phyloP scores from a whole-genome alignment of 2,797 vertebrate species.

The Gymnoscopelus microlampas region DNA sequence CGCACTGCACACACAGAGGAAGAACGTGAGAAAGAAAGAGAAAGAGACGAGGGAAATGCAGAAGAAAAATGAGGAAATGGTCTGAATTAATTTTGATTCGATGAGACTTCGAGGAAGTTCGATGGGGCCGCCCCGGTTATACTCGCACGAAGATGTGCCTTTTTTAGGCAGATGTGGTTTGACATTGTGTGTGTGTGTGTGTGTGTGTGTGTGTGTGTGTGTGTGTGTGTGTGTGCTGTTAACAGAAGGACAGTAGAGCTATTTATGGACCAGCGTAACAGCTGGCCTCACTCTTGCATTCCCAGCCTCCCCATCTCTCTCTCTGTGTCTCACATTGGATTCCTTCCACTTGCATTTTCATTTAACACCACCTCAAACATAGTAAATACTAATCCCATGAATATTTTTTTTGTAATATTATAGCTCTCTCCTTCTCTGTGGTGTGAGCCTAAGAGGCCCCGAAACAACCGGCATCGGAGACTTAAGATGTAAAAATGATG shows the following conservation, averaged over 20 bases:
- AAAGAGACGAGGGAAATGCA: slow-evolving; percentile 29
- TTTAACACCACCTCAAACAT: no score
- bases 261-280: slow-evolving; percentile 63
- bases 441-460: no score
- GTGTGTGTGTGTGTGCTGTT: neutral
- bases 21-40: slow-evolving; percentile 1
- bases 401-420: no score
- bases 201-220: neutral
- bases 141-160: slow-evolving; percentile 20
- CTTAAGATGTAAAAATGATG: no score
- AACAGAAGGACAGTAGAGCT: slow-evolving; percentile 55
- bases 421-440: no score
- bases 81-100: slow-evolving; percentile 19
- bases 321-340: slow-evolving; percentile 13
- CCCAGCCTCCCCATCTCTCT: slow-evolving; percentile 18
- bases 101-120: slow-evolving; percentile 3
- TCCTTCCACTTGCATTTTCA: slow-evolving; percentile 5
- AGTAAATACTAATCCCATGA: no score
- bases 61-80: slow-evolving; percentile 14
- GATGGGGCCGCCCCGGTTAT: no score
- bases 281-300: slow-evolving; percentile 47
- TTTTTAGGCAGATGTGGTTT: slow-evolving; percentile 10
- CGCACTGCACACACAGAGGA: slow-evolving; percentile 33
- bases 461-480: no score
- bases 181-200: slow-evolving; percentile 12